Base-by-base conservation (phyloP, 2,888 invertebrate genomes). In the Geotrupes spiniger region DNA sequence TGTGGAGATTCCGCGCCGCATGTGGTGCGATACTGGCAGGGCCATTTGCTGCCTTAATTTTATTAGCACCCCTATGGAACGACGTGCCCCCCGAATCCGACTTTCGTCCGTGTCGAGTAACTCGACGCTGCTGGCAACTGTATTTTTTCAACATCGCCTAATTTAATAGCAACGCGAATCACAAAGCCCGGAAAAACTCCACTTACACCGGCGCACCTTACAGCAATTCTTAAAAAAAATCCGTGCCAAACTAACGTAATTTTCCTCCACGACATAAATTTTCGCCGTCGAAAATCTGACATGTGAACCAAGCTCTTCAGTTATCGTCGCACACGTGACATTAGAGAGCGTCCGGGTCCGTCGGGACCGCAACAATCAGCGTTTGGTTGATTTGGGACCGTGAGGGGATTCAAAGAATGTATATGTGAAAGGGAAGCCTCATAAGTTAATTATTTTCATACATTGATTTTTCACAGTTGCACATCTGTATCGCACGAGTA, bases 11-110 rank as follows among this genome's bases (percentile, higher is more conserved):
- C 12, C 27, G 25, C 15, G 29, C 21, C 33, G 65, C 70, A 70
- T 70, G 69, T 70, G 70, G 68, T 66, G 63, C 64, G 64, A 68
- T 68, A 64, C 63, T 61, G 65, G 66, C 60, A 62, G 63, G 63
- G 66, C 69, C 69, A 71, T 71, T 71, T 69, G 68, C 66, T 63
- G 67, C 63, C 68, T 65, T 71, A 71, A 71, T 70, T 71, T 66
- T 69, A 71, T 71, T 71, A 70, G 60, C 67, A 63, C 69, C 69
- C 71, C 66, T 60, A 63, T 64, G 56, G 51, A 42, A 39, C 33
- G 15, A 15, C 15, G 14, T 33, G 33, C n/a, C 15, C 33, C 29
- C 33, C 21, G 6, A 21, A 21, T 21, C 21, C 21, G 6, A 21
- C 6, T 21, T 21, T 21, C 6, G 21, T 21, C 21, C 4, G 6